Percentiles rank a stretch among this genome's conserved stretches.
These are phyloP conservation scores for Rattus rattus DNA, from an alignment of 2,113 vertebrate species.

Conservation along the genomic window DNA sequence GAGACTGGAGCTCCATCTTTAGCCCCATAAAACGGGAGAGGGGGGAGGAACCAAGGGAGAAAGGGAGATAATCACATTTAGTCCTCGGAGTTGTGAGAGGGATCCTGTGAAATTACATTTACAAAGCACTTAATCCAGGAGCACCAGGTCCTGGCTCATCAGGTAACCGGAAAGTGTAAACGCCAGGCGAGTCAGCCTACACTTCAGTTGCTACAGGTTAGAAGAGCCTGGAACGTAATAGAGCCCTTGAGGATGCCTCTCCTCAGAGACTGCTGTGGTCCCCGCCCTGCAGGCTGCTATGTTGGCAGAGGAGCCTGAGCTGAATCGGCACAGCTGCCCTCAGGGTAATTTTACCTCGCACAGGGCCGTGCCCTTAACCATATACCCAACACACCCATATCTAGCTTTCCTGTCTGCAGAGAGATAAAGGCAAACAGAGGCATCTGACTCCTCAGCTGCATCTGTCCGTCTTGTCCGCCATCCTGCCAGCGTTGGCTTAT, in stretches of 20 bases:
- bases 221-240: constrained; percentile 56
- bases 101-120: constrained; percentile 14
- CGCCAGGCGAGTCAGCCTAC: neutral
- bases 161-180: neutral
- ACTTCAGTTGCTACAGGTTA: neutral
- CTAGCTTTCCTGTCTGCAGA: constrained; percentile 28
- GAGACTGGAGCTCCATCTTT: neutral
- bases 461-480: neutral
- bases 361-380: neutral
- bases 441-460: neutral
- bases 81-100: neutral
- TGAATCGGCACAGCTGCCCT: constrained; percentile 73
- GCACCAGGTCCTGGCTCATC: no score
- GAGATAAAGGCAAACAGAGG: neutral
- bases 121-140: neutral
- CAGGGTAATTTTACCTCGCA: neutral
- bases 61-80: neutral
- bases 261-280: neutral
- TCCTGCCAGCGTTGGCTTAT: neutral
- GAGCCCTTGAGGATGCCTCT: neutral
- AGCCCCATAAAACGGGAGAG: neutral
- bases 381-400: neutral
- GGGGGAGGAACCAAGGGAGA: neutral
- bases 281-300: neutral
- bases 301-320: neutral